phyloP scores from a whole-genome alignment of 2,113 vertebrate species.

The Monarcha castaneiventris region DNA sequence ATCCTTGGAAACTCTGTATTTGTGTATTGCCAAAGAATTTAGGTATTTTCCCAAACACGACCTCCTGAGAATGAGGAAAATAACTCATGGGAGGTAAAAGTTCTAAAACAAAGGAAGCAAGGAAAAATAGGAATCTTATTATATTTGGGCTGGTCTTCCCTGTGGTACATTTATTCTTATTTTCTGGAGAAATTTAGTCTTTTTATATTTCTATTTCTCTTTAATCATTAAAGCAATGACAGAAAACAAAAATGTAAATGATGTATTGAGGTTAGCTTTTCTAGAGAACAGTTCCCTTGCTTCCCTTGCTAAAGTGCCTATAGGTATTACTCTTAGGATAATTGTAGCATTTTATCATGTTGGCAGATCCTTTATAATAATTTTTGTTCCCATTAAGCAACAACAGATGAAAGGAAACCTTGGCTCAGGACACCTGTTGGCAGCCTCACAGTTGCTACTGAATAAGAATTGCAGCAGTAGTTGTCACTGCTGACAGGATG shows the following conservation, averaged over 20 bases:
- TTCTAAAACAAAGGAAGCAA: not conserved
- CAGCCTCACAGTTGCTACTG: constrained; percentile 13
- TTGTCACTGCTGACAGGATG: not conserved
- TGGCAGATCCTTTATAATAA: constrained; percentile 54
- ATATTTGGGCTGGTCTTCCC: not conserved
- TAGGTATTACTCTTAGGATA: constrained; percentile 45
- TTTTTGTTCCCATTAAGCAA: constrained; percentile 58
- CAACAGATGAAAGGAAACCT: constrained; percentile 33
- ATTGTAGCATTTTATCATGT: constrained; percentile 61
- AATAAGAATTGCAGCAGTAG: constrained; percentile 1
- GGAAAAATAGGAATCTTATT: not conserved
- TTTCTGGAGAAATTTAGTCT: not conserved
- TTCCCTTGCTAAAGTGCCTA: constrained; percentile 11
- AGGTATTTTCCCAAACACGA: not conserved
- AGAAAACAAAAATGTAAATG: not conserved
- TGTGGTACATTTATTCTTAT: not conserved
- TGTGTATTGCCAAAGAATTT: not conserved
- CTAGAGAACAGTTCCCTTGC: not conserved
- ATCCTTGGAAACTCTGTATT: not conserved
- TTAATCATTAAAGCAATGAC: not conserved
- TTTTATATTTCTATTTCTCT: not conserved
- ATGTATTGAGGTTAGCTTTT: constrained; percentile 17
- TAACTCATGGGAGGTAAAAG: not conserved
- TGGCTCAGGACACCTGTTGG: constrained; percentile 33
- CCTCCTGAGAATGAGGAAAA: not conserved